Conservation (phyloP, 2,888 invertebrate genomes). For the Pteria penguin region DNA sequence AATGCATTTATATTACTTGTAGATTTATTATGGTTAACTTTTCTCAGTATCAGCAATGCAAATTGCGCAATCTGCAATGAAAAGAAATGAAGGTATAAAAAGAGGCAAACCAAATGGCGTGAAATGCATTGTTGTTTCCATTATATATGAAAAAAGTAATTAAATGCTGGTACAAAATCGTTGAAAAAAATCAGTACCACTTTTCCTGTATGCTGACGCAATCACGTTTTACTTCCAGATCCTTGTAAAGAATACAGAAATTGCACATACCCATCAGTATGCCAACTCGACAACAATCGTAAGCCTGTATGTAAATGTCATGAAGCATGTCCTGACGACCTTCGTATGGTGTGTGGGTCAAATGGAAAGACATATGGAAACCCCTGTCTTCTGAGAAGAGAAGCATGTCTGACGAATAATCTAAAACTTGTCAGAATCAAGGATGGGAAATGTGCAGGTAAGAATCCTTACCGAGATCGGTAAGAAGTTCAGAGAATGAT, state of each 20-base stretch:
- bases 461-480: no score
- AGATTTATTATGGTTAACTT: no score
- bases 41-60: no score
- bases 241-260: constrained; percentile 88
- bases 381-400: constrained; percentile 89
- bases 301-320: constrained; percentile 85
- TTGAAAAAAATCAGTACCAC: no score
- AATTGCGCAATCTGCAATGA: no score
- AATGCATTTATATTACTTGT: no score
- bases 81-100: no score
- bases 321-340: background rate
- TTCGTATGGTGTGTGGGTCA: constrained; percentile 87
- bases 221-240: constrained; percentile 83
- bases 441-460: background rate
- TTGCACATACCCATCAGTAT: constrained; percentile 89
- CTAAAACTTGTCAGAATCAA: background rate
- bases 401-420: background rate
- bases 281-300: constrained; percentile 89
- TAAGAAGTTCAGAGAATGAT: no score
- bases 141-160: no score
- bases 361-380: constrained; percentile 92
- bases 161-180: no score
- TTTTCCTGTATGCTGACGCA: background rate
- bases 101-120: no score
- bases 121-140: no score